Base-by-base conservation (phyloP, 2,797 vertebrate genomes). In the Danio choprae region DNA sequence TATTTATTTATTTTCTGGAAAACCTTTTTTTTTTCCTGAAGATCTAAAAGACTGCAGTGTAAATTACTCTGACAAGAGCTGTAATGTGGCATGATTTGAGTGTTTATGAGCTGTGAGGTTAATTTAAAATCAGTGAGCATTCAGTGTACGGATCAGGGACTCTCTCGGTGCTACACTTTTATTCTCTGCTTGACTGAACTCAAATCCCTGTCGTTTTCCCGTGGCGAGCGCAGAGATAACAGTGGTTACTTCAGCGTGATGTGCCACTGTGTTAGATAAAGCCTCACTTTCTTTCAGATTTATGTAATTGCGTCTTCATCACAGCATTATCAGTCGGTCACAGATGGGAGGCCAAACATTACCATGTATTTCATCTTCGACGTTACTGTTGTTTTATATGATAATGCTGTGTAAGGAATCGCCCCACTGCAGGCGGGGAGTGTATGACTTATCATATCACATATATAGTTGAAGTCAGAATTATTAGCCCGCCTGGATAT, bases 311-410 rank as follows among this genome's bases (percentile, higher is more conserved):
- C 81, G 22, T 56, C 63, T 44, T 78, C 77, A 60, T 78, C 38
- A n/a, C 44, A 76, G 65, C 59, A 81, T 89, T 89, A 89, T 89
- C 88, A 80, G 70, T 86, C 76, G 77, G 78, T 86, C 79, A 67
- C 88, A 88, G 88, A 86, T 85, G 86, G 80, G 72, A 74, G 69
- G 63, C 22, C 22, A 69, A 69, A 67, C 59, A 38, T 68, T 67
- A 80, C 50, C 7, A 62, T 77, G 55, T 68, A 74, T 72, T 80
- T 63, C 50, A 81, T 81, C 70, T 74, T 65, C 16, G 8, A 7
- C 7, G 15, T 20, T 60, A 48, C 4, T 63, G 9, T 40, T 69
- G 40, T 68, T 81, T 84, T 55, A 55, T 64, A 55, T 11, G 18
- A 48, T 67, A 40, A 72, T 16, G 29, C 29, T 29, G 29, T 29